Base-by-base conservation (phyloP, 2,797 vertebrate genomes). In the Xiphophorus birchmanni region DNA sequence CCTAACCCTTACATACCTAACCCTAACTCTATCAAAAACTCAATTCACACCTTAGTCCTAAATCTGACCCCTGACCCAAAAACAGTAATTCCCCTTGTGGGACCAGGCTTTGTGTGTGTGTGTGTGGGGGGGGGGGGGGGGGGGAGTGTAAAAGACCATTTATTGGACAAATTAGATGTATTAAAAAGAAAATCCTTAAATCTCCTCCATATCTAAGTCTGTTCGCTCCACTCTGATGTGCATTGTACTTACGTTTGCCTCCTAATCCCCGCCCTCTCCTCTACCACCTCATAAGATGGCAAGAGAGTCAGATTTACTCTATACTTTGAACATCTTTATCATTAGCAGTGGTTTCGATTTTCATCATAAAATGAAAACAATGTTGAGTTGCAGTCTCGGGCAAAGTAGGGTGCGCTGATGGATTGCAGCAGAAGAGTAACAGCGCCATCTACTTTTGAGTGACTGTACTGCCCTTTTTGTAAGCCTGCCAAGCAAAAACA, bases 391-490 rank as follows among this genome's bases (percentile, higher is more conserved):
- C 37, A 69, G 37, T 69, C n/a, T 32, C 35, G 29, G n/a, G 37
- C 40, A 71, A 13, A 4, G 23, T 26, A 5, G 40, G 37, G n/a
- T 2, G 4, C 21, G 4, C 40, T 44, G 40, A 72, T 29, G 42
- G n/a, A 37, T 71, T 42, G 52, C n/a, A 71, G 37, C 72, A 80
- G 78, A 88, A 82, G 82, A 58, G 65, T 40, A 84, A 91, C 76
- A 73, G n/a, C 35, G 80, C 89, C 92, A 92, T 79, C 94, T 93
- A 63, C 85, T n/a, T n/a, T 45, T 45, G n/a, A 72, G 45, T 45
- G 23, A 29, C 26, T 72, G 26, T 9, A 29, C 42, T 72, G 42
- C 69, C 6, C 9, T 71, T 71, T 42, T 69, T 67, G 35, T 67
- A 69, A 26, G 26, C 21, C 37, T 69, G 21, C 18, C 35, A 37